A percentile compares a stretch with the other conserved stretches of the same genome.
Evolutionary conservation across 2,113 vertebrate genomes (phyloP).

Genomic region (Deroptyus accipitrinus): DNA sequence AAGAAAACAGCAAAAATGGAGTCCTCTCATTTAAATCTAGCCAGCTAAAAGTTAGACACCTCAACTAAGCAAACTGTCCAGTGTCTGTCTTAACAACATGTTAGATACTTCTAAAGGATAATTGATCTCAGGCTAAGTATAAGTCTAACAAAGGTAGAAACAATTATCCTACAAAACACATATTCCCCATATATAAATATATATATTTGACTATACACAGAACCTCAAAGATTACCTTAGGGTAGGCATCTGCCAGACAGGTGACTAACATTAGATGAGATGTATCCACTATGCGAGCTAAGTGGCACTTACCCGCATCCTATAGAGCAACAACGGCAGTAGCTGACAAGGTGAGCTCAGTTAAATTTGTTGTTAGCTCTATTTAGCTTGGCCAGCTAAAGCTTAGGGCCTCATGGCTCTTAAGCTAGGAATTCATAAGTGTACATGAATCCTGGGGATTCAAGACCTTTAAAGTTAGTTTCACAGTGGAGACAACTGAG

Average conservation of each 20-base stretch:
- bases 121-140: not conserved
- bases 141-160: not conserved
- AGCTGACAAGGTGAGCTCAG: not conserved
- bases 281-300: not conserved
- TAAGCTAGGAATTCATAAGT: not conserved
- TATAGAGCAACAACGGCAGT: not conserved
- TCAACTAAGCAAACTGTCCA: not conserved
- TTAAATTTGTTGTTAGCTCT: not conserved
- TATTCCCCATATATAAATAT: not conserved
- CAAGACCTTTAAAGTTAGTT: not conserved
- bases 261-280: not conserved
- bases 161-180: not conserved
- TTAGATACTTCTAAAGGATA: not conserved
- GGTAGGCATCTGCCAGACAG: not conserved
- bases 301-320: not conserved
- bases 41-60: not conserved
- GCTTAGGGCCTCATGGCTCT: not conserved
- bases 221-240: not conserved
- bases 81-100: not conserved
- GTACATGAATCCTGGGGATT: not conserved
- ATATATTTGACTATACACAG: not conserved
- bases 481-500: not conserved
- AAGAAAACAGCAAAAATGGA: not conserved
- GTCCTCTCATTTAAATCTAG: not conserved
- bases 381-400: not conserved